Conservation (phyloP, 37 sponge, comb jelly and placozoan species). For the Cliona cf. orientalis region DNA sequence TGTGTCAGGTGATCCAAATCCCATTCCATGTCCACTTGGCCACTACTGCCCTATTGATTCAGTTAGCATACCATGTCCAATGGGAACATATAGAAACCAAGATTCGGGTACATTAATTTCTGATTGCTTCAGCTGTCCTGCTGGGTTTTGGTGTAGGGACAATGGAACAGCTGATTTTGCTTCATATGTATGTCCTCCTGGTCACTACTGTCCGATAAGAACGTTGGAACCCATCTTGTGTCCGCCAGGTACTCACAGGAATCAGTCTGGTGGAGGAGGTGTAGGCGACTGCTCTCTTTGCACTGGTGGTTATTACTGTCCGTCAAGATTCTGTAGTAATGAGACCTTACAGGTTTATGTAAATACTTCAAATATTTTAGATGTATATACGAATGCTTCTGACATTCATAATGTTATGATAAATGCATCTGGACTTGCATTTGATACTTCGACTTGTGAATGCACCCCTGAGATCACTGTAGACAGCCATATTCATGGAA, state of each 20-base stretch:
- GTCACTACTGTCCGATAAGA: background rate
- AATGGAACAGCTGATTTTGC: background rate
- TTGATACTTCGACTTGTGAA: background rate
- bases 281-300: slow-evolving; percentile 1
- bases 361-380: background rate
- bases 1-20: background rate
- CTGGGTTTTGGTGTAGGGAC: background rate
- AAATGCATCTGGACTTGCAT: background rate
- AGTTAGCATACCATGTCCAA: background rate
- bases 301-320: slow-evolving; percentile 4
- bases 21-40: background rate
- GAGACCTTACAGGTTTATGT: background rate
- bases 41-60: background rate
- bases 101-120: background rate
- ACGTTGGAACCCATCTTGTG: background rate
- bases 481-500: background rate
- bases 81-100: background rate
- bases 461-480: background rate
- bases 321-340: background rate
- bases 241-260: background rate
- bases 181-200: background rate
- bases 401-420: background rate
- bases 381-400: background rate
- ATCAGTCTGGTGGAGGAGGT: background rate
- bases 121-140: background rate